phyloP scores from a whole-genome alignment of 2,888 invertebrate species.

The Agrenia bidenticulata region DNA sequence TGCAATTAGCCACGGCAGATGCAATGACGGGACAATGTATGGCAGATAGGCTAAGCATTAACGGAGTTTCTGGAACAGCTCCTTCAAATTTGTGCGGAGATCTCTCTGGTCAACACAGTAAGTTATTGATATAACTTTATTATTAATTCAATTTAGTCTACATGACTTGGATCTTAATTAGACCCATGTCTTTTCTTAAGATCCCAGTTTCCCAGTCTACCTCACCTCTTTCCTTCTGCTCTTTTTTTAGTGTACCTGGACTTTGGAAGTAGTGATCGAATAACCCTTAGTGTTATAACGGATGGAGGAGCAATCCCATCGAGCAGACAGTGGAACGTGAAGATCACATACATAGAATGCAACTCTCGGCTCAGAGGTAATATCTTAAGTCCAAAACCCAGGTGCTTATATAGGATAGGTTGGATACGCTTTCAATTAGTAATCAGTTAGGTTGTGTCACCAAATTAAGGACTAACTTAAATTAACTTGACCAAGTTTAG shows the following conservation, averaged over 20 bases:
- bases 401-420: too few species aligned
- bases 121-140: constrained; percentile 21
- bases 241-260: constrained; percentile 48
- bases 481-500: constrained; percentile 24
- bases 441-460: background rate
- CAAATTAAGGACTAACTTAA: background rate
- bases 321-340: constrained; percentile 43
- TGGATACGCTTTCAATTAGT: too few species aligned
- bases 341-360: constrained; percentile 47
- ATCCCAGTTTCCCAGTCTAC: background rate
- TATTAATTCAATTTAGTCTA: background rate
- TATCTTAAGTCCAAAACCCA: too few species aligned
- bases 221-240: background rate
- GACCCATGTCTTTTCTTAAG: background rate
- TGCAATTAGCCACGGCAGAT: constrained; percentile 41
- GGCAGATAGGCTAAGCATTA: constrained; percentile 44
- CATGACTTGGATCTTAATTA: background rate
- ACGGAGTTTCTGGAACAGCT: constrained; percentile 42
- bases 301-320: constrained; percentile 35
- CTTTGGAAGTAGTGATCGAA: constrained; percentile 47
- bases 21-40: constrained; percentile 38
- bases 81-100: constrained; percentile 48
- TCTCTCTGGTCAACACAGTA: constrained; percentile 49
- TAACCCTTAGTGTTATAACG: constrained; percentile 45
- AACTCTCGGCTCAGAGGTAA: constrained; percentile 41